phyloP scores from a whole-genome alignment of 2,797 vertebrate genomes.

The Cygnus olor region DNA sequence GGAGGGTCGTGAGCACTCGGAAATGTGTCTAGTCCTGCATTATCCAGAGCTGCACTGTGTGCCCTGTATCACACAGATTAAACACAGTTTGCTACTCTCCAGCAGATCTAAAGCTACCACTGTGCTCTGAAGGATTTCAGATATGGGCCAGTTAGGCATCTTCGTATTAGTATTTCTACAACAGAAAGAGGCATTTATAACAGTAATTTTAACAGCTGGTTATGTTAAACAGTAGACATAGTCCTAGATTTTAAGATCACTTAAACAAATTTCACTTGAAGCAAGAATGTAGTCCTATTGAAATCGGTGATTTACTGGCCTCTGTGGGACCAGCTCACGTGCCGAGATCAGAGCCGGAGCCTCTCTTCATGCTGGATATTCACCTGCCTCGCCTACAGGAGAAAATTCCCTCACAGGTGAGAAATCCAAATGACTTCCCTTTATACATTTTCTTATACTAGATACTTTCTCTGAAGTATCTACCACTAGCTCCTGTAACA shows the following conservation, averaged over 20 bases:
- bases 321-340: neutral
- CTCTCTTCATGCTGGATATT: neutral
- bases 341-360: neutral
- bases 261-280: neutral
- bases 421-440: neutral
- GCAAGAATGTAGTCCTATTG: neutral
- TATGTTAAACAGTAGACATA: neutral
- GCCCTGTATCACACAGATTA: accelerated
- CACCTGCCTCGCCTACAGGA: neutral
- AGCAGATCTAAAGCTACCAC: neutral
- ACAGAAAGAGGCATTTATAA: neutral
- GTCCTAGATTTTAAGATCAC: neutral
- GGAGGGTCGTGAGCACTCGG: neutral
- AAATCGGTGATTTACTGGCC: neutral
- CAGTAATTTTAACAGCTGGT: neutral
- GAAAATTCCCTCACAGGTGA: neutral
- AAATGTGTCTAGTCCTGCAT: neutral
- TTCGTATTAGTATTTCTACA: no score
- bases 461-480: neutral
- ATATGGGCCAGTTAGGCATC: neutral
- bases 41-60: neutral
- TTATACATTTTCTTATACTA: neutral
- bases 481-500: neutral
- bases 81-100: neutral
- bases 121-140: neutral